Evolutionary conservation across 1,140 invertebrate species (phyloP).

Genomic region (Daktulosphaira vitifoliae): DNA sequence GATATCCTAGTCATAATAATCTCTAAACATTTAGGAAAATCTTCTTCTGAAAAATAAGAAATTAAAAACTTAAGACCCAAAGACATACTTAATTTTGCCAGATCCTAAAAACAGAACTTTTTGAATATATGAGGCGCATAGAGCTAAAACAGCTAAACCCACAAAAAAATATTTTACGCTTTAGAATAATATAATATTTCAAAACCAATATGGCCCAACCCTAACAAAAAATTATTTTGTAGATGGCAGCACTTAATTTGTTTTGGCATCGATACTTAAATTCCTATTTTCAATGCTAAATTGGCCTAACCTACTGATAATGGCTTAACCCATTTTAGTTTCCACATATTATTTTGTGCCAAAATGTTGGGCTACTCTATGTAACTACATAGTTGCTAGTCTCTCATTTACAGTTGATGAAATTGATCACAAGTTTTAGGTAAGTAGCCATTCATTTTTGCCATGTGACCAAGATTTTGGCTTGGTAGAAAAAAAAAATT

Average conservation of each 20-base stretch:
- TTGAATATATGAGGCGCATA: too few species aligned
- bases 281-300: background rate
- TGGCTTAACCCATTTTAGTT: background rate
- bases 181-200: too few species aligned
- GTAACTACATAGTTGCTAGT: constrained; percentile 7
- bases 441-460: constrained; percentile 40
- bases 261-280: background rate
- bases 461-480: constrained; percentile 37
- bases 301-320: background rate
- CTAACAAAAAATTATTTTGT: background rate
- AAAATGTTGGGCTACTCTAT: background rate
- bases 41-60: too few species aligned
- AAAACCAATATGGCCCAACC: too few species aligned
- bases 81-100: too few species aligned
- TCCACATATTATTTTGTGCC: background rate
- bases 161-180: too few species aligned
- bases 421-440: constrained; percentile 40
- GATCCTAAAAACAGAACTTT: too few species aligned
- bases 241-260: background rate
- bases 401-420: constrained; percentile 11
- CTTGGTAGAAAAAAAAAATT: constrained; percentile 34
- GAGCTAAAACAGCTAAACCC: too few species aligned
- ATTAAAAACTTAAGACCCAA: too few species aligned
- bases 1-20: too few species aligned
- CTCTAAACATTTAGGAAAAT: too few species aligned